Evolutionary conservation across 2,888 invertebrate genomes (phyloP), one percentile per base, ranked within the genome.

Genomic region (Tiphia femorata): DNA sequence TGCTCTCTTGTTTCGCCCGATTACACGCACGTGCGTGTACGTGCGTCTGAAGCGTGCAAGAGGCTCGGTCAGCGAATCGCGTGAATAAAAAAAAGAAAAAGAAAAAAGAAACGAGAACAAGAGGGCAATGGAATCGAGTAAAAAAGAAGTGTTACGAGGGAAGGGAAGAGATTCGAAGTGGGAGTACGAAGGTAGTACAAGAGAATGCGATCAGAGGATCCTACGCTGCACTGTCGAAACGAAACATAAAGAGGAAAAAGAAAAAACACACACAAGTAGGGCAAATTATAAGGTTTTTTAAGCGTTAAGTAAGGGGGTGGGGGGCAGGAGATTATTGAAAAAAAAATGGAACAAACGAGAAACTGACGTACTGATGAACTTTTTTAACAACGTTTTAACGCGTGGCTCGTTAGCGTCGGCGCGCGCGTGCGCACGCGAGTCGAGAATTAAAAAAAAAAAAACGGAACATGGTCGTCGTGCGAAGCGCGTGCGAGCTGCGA

Each of bases 221-320:
- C 64, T 70, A 70, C 54, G 48, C 41, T 67, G 55, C 64, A 67
- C 64, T 69, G 67, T 70, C 69, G 17, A 56, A 58, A 70, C 29
- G 69, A 70, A 70, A 70, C 69, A 67, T 70, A 70, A 59, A 57
- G n/a, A n/a, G n/a, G n/a, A n/a, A n/a, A n/a, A n/a, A n/a, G n/a
- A n/a, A n/a, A n/a, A n/a, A n/a, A n/a, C n/a, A n/a, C n/a, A n/a
- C n/a, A n/a, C n/a, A n/a, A 46, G 64, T 70, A 70, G 70, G 27
- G 64, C 51, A 60, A 60, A 48, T 64, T 70, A n/a, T n/a, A 70
- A 70, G 69, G 35, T 64, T 70, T 70, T 70, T 70, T 67, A 70
- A 70, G 56, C 56, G 62, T 70, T 70, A 69, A 33, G n/a, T n/a
- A n/a, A n/a, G n/a, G n/a, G n/a, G n/a, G n/a, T n/a, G n/a, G n/a